Evolutionary conservation across 1,140 invertebrate genomes (phyloP).

Genomic region (Halesus radiatus): DNA sequence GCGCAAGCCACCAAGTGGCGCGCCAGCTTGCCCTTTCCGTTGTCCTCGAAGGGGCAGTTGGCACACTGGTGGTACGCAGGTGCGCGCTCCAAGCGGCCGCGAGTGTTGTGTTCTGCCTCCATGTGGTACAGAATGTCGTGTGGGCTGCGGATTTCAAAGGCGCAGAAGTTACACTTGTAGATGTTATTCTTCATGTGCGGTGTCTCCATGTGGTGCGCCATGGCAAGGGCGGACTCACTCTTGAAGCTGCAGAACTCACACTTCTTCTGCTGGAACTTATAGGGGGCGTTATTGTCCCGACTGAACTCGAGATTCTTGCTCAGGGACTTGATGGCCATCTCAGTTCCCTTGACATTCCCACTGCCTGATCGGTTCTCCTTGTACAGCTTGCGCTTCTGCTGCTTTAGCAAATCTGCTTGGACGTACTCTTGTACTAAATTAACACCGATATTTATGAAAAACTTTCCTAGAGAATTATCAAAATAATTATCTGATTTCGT

Average conservation of each 20-base stretch:
- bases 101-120: slow-evolving; percentile 88
- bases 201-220: slow-evolving; percentile 92
- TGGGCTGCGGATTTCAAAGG: slow-evolving; percentile 85
- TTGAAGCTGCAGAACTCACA: slow-evolving; percentile 94
- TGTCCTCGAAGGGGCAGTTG: slow-evolving; percentile 95
- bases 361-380: slow-evolving; percentile 73
- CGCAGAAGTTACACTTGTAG: slow-evolving; percentile 91
- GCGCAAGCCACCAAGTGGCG: slow-evolving; percentile 90
- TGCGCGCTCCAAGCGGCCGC: slow-evolving; percentile 86
- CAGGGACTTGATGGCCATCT: slow-evolving; percentile 83
- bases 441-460: slow-evolving; percentile 92
- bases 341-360: slow-evolving; percentile 77
- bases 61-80: slow-evolving; percentile 92
- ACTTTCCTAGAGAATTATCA: slow-evolving; percentile 89
- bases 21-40: slow-evolving; percentile 92
- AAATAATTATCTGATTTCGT: slow-evolving; percentile 79
- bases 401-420: slow-evolving; percentile 89
- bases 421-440: slow-evolving; percentile 94
- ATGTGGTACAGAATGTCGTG: slow-evolving; percentile 93
- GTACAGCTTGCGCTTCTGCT: slow-evolving; percentile 86
- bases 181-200: slow-evolving; percentile 92
- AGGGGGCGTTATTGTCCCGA: slow-evolving; percentile 91
- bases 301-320: slow-evolving; percentile 89
- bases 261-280: slow-evolving; percentile 83
- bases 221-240: slow-evolving; percentile 88